phyloP scores from a whole-genome alignment of 2,888 invertebrate genomes.

The Drosophila formosana region DNA sequence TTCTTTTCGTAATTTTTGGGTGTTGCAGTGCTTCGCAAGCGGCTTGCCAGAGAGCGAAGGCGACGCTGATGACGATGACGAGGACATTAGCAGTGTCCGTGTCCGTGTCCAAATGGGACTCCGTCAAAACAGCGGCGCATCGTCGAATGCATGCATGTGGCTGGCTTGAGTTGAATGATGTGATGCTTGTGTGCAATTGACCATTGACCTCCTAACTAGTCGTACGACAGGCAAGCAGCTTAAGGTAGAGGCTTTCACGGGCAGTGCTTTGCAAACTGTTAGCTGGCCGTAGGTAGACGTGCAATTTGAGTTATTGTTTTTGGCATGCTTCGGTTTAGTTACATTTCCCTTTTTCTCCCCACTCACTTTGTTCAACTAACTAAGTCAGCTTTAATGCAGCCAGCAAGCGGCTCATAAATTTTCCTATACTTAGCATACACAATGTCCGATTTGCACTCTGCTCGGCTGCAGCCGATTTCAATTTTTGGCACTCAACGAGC shows the following conservation, averaged over 20 bases:
- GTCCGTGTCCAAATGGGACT: slow-evolving; percentile 43
- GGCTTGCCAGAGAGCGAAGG: slow-evolving; percentile 63
- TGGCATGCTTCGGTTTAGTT: slow-evolving; percentile 49
- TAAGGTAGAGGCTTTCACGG: slow-evolving; percentile 6
- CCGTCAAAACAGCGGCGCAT: slow-evolving; percentile 54
- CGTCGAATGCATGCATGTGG: slow-evolving; percentile 73
- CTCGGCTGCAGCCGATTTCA: slow-evolving; percentile 47
- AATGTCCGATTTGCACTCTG: slow-evolving; percentile 37
- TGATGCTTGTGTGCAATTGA: neutral
- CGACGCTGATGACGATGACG: slow-evolving; percentile 35
- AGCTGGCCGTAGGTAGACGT: slow-evolving; percentile 48
- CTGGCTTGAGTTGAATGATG: slow-evolving; percentile 57
- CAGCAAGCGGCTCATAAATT: slow-evolving; percentile 60
- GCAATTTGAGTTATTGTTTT: slow-evolving; percentile 48
- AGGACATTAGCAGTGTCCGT: slow-evolving; percentile 61
- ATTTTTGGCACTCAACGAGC: slow-evolving; percentile 51
- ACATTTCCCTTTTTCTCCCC: neutral
- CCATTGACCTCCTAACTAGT: slow-evolving; percentile 7
- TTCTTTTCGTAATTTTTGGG: slow-evolving; percentile 30
- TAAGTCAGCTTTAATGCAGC: slow-evolving; percentile 46
- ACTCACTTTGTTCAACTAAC: slow-evolving; percentile 35
- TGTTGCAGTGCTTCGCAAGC: slow-evolving; percentile 75
- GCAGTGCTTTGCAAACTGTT: slow-evolving; percentile 56
- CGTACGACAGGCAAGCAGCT: slow-evolving; percentile 3
- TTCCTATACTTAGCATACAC: slow-evolving; percentile 62